Percentiles rank a stretch among this genome's conserved stretches.
phyloP scores from a whole-genome alignment of 2,888 invertebrate genomes.

The Andrena hattorfiana region DNA sequence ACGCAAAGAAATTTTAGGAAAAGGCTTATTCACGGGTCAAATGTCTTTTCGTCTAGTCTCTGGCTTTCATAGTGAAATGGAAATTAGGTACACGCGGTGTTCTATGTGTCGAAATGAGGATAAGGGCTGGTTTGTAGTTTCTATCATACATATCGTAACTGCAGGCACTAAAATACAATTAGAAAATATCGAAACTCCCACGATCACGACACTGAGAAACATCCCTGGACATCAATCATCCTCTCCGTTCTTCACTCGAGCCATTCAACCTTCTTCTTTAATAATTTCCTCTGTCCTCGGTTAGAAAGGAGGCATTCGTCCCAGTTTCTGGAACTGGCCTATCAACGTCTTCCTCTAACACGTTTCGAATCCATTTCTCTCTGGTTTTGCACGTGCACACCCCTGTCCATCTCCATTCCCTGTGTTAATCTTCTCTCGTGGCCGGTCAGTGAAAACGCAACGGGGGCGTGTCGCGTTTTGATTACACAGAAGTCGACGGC shows the following conservation, averaged over 20 bases:
- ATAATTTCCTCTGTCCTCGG: background rate
- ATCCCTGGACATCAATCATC: slow-evolving; percentile 3
- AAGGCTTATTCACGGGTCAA: background rate
- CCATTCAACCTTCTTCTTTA: background rate
- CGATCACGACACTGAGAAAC: background rate
- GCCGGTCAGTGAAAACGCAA: slow-evolving; percentile 18
- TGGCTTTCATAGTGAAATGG: background rate
- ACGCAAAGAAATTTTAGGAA: background rate
- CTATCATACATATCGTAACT: too few relatives aligned
- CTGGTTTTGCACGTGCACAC: background rate
- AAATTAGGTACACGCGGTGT: background rate
- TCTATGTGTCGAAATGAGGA: background rate
- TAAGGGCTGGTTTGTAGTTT: background rate
- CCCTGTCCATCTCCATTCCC: slow-evolving; percentile 10
- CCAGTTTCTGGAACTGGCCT: slow-evolving; percentile 2
- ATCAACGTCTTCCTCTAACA: slow-evolving; percentile 15
- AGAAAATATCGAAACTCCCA: background rate
- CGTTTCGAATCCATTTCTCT: slow-evolving; percentile 28
- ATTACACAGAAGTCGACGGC: slow-evolving; percentile 53
- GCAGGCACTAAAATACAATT: too few relatives aligned
- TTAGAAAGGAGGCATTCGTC: background rate
- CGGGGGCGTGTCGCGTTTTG: slow-evolving; percentile 62
- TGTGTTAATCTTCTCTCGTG: slow-evolving; percentile 41
- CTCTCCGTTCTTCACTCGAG: background rate
- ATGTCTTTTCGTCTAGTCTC: background rate